Evolutionary conservation across 1,140 invertebrate species (phyloP).

Genomic region (Drosophila obscura): DNA sequence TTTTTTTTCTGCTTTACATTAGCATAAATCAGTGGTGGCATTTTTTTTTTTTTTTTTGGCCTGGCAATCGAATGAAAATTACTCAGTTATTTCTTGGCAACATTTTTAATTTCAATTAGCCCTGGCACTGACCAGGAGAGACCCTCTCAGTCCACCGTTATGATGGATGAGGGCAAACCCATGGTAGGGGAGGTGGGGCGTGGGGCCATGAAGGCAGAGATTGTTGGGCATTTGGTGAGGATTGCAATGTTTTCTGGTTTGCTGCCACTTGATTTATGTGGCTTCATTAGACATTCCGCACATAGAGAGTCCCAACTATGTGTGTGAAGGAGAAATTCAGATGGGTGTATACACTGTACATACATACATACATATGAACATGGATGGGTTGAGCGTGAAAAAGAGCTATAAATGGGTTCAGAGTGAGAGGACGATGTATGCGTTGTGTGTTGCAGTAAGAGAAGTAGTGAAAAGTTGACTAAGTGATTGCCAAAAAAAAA

Average conservation of each 20-base stretch:
- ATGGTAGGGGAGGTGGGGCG: not conserved
- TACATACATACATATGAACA: no score
- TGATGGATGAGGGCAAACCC: slow-evolving; percentile 6
- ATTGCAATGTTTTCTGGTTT: slow-evolving; percentile 26
- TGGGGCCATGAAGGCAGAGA: no score
- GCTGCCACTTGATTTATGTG: slow-evolving; percentile 80
- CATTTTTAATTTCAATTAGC: slow-evolving; percentile 78
- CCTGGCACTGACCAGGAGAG: slow-evolving; percentile 17
- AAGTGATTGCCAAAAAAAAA: slow-evolving; percentile 65
- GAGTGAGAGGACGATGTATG: no score
- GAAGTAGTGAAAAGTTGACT: slow-evolving; percentile 27
- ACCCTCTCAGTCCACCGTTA: not conserved
- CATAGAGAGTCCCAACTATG: slow-evolving; percentile 26
- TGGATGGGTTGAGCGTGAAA: no score
- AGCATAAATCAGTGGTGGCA: slow-evolving; percentile 40
- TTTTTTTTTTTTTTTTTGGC: slow-evolving; percentile 4
- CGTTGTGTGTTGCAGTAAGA: no score
- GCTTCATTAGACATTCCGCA: slow-evolving; percentile 82
- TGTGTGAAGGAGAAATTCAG: no score
- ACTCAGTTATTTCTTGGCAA: slow-evolving; percentile 52
- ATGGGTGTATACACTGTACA: no score
- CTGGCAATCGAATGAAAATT: slow-evolving; percentile 33
- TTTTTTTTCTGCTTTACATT: slow-evolving; percentile 16
- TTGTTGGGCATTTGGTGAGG: no score
- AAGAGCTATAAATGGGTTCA: no score